Conservation (phyloP, 2,888 invertebrate genomes). For the Elegia similella region DNA sequence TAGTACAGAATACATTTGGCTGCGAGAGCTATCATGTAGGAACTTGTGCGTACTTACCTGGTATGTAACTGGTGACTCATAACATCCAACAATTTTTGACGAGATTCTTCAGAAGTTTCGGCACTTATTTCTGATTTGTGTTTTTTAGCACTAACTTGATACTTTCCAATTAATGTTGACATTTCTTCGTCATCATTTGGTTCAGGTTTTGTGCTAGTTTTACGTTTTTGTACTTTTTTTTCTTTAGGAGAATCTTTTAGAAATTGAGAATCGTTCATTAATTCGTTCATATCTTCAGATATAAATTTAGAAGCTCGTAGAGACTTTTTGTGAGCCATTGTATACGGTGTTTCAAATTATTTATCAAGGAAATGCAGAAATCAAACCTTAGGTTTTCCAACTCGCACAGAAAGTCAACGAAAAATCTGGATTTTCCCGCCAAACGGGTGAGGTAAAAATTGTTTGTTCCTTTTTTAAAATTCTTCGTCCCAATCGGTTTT, state of each 20-base stretch:
- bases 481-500: not conserved
- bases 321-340: conserved; percentile 53
- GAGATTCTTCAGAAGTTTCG: conserved; percentile 48
- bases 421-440: not conserved
- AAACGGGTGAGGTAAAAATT: not conserved
- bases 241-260: conserved; percentile 42
- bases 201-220: conserved; percentile 30
- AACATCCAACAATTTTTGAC: conserved; percentile 57
- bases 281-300: conserved; percentile 49
- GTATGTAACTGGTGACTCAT: conserved; percentile 53
- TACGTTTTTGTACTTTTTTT: conserved; percentile 47
- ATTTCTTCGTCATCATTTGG: conserved; percentile 42
- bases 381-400: not conserved
- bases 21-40: no score
- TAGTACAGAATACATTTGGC: no score
- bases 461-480: not conserved
- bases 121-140: conserved; percentile 42
- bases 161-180: conserved; percentile 41
- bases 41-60: conserved; percentile 41
- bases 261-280: conserved; percentile 47
- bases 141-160: conserved; percentile 48
- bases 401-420: not conserved
- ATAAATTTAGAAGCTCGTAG: conserved; percentile 48
- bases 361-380: not conserved
- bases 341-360: conserved; percentile 12